A percentile compares a stretch with the other conserved stretches of the same genome.
phyloP scores from a whole-genome alignment of 1,140 invertebrate species.

The Ceratosolen fusciceps region DNA sequence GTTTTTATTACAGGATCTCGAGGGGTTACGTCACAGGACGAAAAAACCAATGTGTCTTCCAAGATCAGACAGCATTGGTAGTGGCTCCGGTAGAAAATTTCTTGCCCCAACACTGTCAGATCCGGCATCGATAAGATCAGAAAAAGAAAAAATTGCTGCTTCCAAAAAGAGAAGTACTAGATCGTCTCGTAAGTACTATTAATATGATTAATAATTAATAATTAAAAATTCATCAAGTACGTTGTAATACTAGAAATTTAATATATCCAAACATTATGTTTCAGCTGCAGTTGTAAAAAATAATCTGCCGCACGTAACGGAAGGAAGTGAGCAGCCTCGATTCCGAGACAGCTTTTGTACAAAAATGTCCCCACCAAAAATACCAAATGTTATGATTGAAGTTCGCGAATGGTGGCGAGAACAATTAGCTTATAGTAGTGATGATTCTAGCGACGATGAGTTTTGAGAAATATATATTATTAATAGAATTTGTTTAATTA shows the following conservation, averaged over 20 bases:
- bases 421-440: constrained; percentile 74
- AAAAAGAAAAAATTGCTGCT: constrained; percentile 78
- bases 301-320: constrained; percentile 69
- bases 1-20: constrained; percentile 55
- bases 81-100: constrained; percentile 85
- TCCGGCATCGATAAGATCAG: constrained; percentile 79
- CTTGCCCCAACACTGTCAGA: constrained; percentile 90
- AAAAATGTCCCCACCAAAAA: constrained; percentile 70
- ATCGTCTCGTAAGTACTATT: constrained; percentile 71
- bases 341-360: constrained; percentile 61
- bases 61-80: constrained; percentile 85
- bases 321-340: constrained; percentile 66
- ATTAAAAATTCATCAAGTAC: no score
- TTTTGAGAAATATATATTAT: constrained; percentile 27
- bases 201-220: background rate
- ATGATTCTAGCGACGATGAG: constrained; percentile 75
- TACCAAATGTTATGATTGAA: constrained; percentile 73
- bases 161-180: constrained; percentile 78
- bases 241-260: no score
- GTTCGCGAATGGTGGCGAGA: constrained; percentile 79
- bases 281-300: constrained; percentile 58
- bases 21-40: constrained; percentile 59
- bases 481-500: background rate
- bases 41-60: constrained; percentile 74
- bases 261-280: background rate